These are phyloP conservation scores for Leiothrix lutea DNA, from an alignment of 2,113 vertebrate species.

Conservation along the genomic window DNA sequence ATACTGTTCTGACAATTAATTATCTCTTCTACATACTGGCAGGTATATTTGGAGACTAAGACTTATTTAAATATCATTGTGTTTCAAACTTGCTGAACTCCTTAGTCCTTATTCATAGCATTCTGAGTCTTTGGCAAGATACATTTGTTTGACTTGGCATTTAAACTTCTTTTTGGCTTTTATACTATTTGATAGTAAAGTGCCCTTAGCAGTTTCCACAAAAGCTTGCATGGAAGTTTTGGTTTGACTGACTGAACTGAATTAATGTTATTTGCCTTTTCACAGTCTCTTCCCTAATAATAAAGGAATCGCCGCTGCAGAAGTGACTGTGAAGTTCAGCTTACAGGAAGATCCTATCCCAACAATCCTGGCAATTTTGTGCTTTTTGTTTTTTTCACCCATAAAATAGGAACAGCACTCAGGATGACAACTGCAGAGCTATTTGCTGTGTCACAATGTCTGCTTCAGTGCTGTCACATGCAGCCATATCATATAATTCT, in stretches of 20 bases:
- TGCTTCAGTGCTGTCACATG: neutral
- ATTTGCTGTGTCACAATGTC: neutral
- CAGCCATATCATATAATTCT: neutral
- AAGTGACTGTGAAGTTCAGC: neutral
- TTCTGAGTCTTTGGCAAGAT: conserved; percentile 23
- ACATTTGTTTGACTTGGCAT: conserved; percentile 45
- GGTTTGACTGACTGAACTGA: neutral
- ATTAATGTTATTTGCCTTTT: neutral
- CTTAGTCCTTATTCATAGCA: conserved; percentile 10
- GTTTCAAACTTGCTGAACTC: conserved; percentile 1
- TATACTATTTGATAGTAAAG: conserved; percentile 28
- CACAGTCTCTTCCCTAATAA: neutral
- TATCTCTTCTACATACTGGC: conserved; percentile 3
- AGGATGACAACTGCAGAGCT: neutral
- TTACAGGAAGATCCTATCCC: neutral
- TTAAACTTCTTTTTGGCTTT: conserved; percentile 2
- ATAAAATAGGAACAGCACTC: neutral
- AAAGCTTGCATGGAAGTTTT: neutral
- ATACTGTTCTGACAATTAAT: neutral
- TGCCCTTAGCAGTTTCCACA: neutral
- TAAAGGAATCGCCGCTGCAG: neutral
- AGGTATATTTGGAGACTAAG: neutral
- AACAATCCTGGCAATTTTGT: neutral
- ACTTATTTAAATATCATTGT: conserved; percentile 23
- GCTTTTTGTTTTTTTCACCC: neutral